Conservation (phyloP, 2,797 vertebrate genomes). For the Pseudochirops corinnae region DNA sequence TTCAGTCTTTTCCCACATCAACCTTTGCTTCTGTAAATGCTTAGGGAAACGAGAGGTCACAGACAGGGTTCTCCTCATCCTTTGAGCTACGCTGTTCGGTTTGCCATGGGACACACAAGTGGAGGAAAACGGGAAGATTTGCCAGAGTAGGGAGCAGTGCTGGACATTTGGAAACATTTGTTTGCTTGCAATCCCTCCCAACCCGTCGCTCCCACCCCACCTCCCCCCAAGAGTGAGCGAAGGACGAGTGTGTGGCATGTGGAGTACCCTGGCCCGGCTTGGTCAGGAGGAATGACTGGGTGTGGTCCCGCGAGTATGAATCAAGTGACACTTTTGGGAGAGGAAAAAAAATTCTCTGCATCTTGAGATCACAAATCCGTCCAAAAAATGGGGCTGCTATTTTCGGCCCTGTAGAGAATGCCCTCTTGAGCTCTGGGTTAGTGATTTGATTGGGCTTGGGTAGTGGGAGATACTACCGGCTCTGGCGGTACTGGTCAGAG, state of each 20-base stretch:
- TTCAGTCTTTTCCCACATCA: background rate
- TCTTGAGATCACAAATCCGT: background rate
- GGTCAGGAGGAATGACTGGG: background rate
- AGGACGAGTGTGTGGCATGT: background rate
- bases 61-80: conserved; percentile 8
- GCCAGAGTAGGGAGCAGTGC: background rate
- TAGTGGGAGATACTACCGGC: background rate
- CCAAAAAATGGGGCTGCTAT: background rate
- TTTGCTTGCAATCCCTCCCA: background rate
- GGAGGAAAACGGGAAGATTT: background rate
- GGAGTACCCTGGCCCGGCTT: background rate
- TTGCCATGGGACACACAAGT: background rate
- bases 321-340: background rate
- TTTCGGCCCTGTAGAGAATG: background rate
- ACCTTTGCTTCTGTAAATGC: background rate
- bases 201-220: rapidly evolving
- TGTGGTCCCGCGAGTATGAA: background rate
- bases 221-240: background rate
- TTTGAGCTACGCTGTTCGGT: background rate
- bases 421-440: background rate
- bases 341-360: background rate
- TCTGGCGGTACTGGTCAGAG: background rate
- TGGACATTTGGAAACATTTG: background rate
- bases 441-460: background rate
- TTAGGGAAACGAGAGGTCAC: conserved; percentile 37